These are phyloP conservation scores for Pyrgilauda ruficollis DNA, from an alignment of 2,113 vertebrate species.

Conservation along the genomic window DNA sequence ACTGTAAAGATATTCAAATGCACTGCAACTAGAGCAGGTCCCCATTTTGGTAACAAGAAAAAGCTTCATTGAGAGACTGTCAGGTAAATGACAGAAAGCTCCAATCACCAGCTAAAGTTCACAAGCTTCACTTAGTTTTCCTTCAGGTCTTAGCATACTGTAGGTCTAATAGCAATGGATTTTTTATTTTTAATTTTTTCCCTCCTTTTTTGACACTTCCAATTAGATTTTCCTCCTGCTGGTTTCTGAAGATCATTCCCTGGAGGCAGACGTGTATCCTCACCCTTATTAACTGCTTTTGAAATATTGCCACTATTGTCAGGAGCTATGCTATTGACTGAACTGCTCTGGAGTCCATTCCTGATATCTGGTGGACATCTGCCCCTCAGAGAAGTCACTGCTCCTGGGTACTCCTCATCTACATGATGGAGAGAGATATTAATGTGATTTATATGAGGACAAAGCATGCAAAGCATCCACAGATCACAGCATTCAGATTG, in stretches of 20 bases:
- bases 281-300: slow-evolving; percentile 10
- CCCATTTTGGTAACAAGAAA: background rate
- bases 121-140: background rate
- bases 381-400: background rate
- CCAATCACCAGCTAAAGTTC: background rate
- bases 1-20: background rate
- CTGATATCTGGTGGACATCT: background rate
- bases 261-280: background rate
- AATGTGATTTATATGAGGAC: background rate
- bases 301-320: slow-evolving; percentile 26
- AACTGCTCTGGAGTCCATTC: background rate
- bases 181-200: background rate
- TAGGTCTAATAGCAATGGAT: background rate
- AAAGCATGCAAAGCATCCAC: background rate
- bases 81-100: background rate
- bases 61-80: background rate
- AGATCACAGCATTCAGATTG: background rate
- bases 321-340: background rate
- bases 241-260: slow-evolving; percentile 35
- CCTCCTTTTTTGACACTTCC: slow-evolving; percentile 7
- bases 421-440: background rate
- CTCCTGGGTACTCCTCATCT: background rate
- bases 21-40: background rate
- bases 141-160: background rate
- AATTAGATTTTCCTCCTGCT: slow-evolving; percentile 25